A percentile compares a stretch with the other conserved stretches of the same genome.
Evolutionary conservation across 2,113 vertebrate genomes (phyloP).

Genomic region (Ginglymostoma cirratum): DNA sequence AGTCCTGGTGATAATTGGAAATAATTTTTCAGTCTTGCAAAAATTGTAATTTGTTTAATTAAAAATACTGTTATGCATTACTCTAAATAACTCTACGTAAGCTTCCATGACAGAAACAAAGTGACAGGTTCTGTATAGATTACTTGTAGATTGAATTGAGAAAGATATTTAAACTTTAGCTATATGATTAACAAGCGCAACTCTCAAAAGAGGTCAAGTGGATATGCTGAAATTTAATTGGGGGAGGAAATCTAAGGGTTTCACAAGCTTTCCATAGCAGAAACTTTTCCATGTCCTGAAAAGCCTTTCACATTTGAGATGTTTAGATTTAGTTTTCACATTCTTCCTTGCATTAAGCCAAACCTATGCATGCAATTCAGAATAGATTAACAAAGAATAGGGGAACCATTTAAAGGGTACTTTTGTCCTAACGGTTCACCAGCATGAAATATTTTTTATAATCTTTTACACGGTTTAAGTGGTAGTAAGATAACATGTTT

Average conservation of each 20-base stretch:
- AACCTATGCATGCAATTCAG: not conserved
- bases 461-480: not conserved
- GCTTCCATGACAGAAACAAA: not conserved
- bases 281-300: not conserved
- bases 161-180: not conserved
- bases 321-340: not conserved
- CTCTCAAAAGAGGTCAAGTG: not conserved
- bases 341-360: not conserved
- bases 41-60: not conserved
- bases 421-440: not conserved
- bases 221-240: not conserved
- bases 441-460: not conserved
- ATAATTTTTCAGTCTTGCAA: not conserved
- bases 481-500: not conserved
- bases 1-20: not conserved
- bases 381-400: not conserved
- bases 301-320: not conserved
- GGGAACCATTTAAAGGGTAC: not conserved
- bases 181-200: not conserved
- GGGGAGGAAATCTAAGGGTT: not conserved
- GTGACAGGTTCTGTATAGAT: not conserved
- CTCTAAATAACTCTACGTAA: not conserved
- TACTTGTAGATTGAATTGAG: not conserved
- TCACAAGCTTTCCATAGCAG: not conserved
- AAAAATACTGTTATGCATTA: not conserved